Base-by-base conservation (phyloP, 2,888 invertebrate genomes). In the Syritta pipiens region DNA sequence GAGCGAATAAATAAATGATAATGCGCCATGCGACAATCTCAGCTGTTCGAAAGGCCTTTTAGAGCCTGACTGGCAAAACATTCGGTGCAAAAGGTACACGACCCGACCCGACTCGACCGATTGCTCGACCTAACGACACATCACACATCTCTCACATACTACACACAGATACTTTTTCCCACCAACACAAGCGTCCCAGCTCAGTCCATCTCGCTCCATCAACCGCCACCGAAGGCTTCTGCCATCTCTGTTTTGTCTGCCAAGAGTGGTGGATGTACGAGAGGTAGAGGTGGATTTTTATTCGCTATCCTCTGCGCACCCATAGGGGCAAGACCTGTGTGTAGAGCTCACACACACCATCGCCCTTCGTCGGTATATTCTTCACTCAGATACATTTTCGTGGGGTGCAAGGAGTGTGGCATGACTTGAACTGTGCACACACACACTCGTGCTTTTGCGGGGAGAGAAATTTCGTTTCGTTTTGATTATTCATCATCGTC, bases 21-120 rank as follows among this genome's bases (percentile, higher is more conserved):
- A 79, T 87, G 87, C 87, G 87, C 87, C 87, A 86, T 87, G 86
- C 87, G 87, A 86, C 85, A 87, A 86, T 86, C 86, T 87, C 87
- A 87, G 86, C 88, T 87, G 87, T 88, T 88, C 89, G 88, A 88
- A 88, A 88, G 89, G 89, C 89, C 88, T 88, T 87, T 87, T 87
- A 89, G 88, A 88, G 89, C 88, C 89, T 89, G 89, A 89, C 89
- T 89, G 89, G 86, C 88, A 88, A 86, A 88, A 89, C 88, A 88
- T 88, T 89, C 88, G 87, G 89, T 89, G 89, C 89, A 89, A 89
- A 89, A 89, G 89, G 89, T 89, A 89, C 89, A 89, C 89, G 89
- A 89, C 89, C 89, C 89, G 89, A 89, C 89, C 89, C 89, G 89
- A 89, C 89, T 88, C 88, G 88, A 88, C 88, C 88, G 87, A 86